These are phyloP conservation scores for Malthinus seriepunctatus DNA, from an alignment of 2,888 invertebrate species.

Conservation along the genomic window DNA sequence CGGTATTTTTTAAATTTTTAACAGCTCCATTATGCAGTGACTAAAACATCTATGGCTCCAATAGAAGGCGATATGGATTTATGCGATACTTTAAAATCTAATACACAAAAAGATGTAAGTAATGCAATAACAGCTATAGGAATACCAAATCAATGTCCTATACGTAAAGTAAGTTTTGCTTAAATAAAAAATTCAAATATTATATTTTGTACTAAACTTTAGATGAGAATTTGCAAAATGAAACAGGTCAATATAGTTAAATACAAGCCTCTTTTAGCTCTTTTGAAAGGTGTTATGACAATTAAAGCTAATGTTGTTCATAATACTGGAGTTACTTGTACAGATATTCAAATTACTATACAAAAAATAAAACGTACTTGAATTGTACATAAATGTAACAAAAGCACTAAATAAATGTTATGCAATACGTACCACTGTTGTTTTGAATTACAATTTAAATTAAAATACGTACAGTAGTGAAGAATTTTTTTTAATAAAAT, in stretches of 20 bases:
- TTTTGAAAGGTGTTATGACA: neutral
- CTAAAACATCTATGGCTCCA: neutral
- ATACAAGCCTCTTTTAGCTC: neutral
- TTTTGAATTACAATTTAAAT: no score
- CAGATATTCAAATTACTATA: neutral
- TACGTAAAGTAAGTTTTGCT: neutral
- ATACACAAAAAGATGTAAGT: neutral
- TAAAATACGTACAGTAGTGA: no score
- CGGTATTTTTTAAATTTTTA: neutral
- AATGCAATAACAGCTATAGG: neutral
- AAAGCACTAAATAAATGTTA: no score
- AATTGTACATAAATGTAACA: neutral
- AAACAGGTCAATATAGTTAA: neutral
- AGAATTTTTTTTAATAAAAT: no score
- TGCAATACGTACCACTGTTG: no score
- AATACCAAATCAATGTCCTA: neutral
- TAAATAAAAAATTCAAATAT: no score
- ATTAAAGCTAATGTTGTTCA: neutral
- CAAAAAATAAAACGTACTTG: neutral
- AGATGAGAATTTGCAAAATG: neutral
- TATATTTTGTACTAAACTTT: neutral
- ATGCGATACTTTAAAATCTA: neutral
- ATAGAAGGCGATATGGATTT: neutral
- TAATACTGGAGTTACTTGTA: conserved; percentile 1
- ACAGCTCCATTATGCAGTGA: neutral